Evolutionary conservation across 2,113 vertebrate genomes (phyloP).

Genomic region (Onychorhynchus coronatus): DNA sequence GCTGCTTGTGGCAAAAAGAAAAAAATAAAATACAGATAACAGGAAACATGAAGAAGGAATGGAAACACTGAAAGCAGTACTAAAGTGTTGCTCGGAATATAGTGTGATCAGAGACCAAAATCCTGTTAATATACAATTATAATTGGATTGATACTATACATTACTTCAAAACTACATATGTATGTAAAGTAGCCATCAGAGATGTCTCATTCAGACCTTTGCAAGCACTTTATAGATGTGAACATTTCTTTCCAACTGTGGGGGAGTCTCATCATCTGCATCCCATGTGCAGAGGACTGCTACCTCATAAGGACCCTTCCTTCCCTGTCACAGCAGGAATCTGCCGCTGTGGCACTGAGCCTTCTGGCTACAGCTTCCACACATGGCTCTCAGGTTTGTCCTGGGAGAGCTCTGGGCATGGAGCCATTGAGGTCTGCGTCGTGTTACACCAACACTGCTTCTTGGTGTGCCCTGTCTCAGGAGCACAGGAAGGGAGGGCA

Average conservation of each 20-base stretch:
- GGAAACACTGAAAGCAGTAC: neutral
- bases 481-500: neutral
- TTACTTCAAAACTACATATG: neutral
- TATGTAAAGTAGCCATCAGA: neutral
- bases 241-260: neutral
- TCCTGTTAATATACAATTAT: neutral
- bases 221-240: neutral
- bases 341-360: neutral
- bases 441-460: neutral
- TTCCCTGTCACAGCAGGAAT: neutral
- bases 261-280: neutral
- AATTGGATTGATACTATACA: neutral
- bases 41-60: neutral
- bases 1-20: neutral
- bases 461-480: neutral
- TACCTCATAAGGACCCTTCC: neutral
- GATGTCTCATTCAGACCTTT: neutral
- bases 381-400: rapidly evolving
- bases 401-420: neutral
- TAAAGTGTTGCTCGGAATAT: neutral
- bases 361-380: neutral
- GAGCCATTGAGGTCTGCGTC: neutral
- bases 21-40: neutral
- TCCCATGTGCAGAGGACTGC: neutral
- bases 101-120: neutral